These are phyloP conservation scores for Timandra comae DNA, from an alignment of 2,888 invertebrate species.

Conservation along the genomic window DNA sequence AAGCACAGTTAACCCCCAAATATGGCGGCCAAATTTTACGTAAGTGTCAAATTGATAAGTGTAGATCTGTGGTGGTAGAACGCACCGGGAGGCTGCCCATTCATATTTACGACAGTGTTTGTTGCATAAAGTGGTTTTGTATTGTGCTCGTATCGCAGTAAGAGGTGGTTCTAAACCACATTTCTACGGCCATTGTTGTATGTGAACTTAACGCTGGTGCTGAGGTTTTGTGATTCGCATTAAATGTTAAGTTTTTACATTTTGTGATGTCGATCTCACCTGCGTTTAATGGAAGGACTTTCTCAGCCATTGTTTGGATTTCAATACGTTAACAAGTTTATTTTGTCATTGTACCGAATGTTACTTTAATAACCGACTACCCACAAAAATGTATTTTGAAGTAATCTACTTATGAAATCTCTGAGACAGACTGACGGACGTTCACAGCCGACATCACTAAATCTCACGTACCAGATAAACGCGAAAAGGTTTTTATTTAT, in stretches of 20 bases:
- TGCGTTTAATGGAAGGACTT: conserved; percentile 21
- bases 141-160: conserved; percentile 10
- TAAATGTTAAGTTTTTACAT: conserved; percentile 18
- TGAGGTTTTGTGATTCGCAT: conserved; percentile 6
- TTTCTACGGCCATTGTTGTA: conserved; percentile 52
- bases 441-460: too few species aligned
- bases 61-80: conserved; percentile 66
- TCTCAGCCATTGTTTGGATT: conserved; percentile 21
- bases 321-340: conserved; percentile 11
- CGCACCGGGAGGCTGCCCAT: conserved; percentile 40
- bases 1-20: conserved; percentile 58
- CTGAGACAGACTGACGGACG: too few species aligned
- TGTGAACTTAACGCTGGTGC: conserved; percentile 33
- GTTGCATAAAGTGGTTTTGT: conserved; percentile 16
- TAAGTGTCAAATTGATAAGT: conserved; percentile 66
- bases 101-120: conserved; percentile 1
- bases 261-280: conserved; percentile 16
- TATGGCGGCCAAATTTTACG: conserved; percentile 73
- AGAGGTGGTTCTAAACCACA: conserved; percentile 64
- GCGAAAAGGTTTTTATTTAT: too few species aligned
- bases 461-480: too few species aligned
- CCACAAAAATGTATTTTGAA: too few species aligned
- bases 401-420: too few species aligned
- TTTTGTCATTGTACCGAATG: conserved; percentile 11
- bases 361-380: too few species aligned